Percentiles rank a stretch among this genome's conserved stretches.
These are phyloP conservation scores for Loriculus beryllinus DNA, from an alignment of 2,797 vertebrate genomes.

Conservation along the genomic window DNA sequence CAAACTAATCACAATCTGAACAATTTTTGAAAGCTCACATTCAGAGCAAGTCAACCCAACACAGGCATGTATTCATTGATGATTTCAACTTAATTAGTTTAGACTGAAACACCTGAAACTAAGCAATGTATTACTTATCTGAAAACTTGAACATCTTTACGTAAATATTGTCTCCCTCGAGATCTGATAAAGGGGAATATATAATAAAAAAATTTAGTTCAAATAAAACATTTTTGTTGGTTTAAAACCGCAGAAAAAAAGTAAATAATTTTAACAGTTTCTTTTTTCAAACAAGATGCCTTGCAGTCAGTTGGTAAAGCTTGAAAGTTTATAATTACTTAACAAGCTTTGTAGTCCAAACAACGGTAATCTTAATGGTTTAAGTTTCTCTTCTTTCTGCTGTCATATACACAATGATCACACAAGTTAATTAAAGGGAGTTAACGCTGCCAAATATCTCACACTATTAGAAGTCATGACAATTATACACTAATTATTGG, in stretches of 20 bases:
- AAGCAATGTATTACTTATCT: background rate
- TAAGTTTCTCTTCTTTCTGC: conserved; percentile 10
- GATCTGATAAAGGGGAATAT: background rate
- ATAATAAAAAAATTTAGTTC: background rate
- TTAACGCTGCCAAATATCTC: background rate
- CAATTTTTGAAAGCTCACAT: background rate
- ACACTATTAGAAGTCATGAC: background rate
- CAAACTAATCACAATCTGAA: background rate
- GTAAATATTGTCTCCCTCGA: background rate
- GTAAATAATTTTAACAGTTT: background rate
- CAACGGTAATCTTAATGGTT: conserved; percentile 7
- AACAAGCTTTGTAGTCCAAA: conserved; percentile 47
- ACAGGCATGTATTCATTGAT: background rate
- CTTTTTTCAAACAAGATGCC: conserved; percentile 29
- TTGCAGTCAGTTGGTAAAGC: conserved; percentile 16
- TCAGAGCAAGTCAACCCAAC: background rate
- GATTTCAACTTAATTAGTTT: background rate
- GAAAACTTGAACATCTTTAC: background rate
- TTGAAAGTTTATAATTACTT: conserved; percentile 29
- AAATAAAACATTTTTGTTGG: background rate
- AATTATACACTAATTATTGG: background rate
- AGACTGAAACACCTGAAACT: background rate
- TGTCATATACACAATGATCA: background rate
- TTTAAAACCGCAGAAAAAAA: conserved; percentile 16
- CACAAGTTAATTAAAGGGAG: background rate